Percentiles rank a stretch among this genome's conserved stretches.
Conservation (phyloP, 2,797 vertebrate species). For the Arrhamphus sclerolepis region DNA sequence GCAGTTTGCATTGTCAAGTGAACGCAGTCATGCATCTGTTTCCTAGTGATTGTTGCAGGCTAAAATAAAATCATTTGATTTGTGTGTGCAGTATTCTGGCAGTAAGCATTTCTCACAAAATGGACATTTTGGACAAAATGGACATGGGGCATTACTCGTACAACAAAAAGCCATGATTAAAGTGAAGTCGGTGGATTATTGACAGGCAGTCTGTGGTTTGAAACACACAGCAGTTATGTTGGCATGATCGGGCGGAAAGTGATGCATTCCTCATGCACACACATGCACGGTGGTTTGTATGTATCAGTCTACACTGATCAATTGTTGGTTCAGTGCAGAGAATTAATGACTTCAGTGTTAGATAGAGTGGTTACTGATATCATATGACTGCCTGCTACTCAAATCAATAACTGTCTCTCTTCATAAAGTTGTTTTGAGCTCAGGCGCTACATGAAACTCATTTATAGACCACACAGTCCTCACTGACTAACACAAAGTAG, state of each 20-base stretch:
- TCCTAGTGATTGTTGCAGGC: no score
- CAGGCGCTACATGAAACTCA: conserved; percentile 54
- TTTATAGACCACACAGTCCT: conserved; percentile 16
- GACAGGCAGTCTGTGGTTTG: conserved; percentile 26
- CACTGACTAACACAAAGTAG: conserved; percentile 24
- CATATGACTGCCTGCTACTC: conserved; percentile 52
- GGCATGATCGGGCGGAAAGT: conserved; percentile 23
- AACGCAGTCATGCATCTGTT: no score
- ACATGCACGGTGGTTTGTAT: conserved; percentile 25
- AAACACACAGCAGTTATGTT: conserved; percentile 16
- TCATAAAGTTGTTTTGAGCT: conserved; percentile 68
- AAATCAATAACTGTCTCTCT: conserved; percentile 72
- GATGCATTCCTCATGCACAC: conserved; percentile 11
- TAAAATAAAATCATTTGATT: no score
- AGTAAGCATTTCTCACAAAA: no score
- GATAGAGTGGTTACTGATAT: conserved; percentile 64
- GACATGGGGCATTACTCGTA: background rate
- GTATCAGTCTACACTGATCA: conserved; percentile 45
- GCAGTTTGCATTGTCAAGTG: no score
- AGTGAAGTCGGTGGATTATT: conserved; percentile 26
- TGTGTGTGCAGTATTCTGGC: no score
- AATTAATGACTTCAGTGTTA: conserved; percentile 50
- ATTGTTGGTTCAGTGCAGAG: conserved; percentile 38
- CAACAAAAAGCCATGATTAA: conserved; percentile 15
- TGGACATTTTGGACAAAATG: no score